Evolutionary conservation across 2,113 vertebrate genomes (phyloP), one percentile per base, ranked within the genome.

Genomic region (Cottus gobio): DNA sequence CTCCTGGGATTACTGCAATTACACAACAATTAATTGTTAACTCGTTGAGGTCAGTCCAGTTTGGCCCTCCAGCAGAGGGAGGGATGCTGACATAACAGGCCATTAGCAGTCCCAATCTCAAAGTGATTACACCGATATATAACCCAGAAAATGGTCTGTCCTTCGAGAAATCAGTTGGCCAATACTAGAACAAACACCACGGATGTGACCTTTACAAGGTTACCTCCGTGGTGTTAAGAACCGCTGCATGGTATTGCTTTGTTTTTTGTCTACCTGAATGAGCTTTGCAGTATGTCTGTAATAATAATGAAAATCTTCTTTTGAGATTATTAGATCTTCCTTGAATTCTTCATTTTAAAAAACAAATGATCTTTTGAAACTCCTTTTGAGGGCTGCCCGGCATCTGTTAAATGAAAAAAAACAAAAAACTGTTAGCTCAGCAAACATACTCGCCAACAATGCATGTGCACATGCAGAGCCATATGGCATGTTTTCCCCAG

Each of bases 341-440:
- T 6, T 26, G 10, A 39, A 67, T 67, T n/a, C n/a, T n/a, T n/a
- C n/a, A n/a, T n/a, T n/a, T n/a, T n/a, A n/a, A n/a, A n/a, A n/a
- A n/a, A n/a, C n/a, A n/a, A n/a, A n/a, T n/a, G n/a, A 73, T 74
- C 63, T 76, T 24, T 79, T 39, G 31, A 75, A 57, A 52, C 70
- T 78, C 46, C 48, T 44, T 44, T 64, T 26, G 56, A 63, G 61
- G 37, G 12, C 12, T 57, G 22, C 31, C 39, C 10, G 61, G 30
- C 69, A 72, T 79, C 65, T 86, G 77, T 56, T 8, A 39, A 8
- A 39, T 39, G 57, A 24, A 34, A 36, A 62, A 30, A n/a, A n/a
- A n/a, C n/a, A 1, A 4, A 9, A 16, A 39, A 30, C 58, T 71
- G 67, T 70, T 56, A 16, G 22, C 62, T 66, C 68, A 71, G 73